Evolutionary conservation across 2,888 invertebrate genomes (phyloP), one percentile per base, ranked within the genome.

Genomic region (Morpho deidamia): DNA sequence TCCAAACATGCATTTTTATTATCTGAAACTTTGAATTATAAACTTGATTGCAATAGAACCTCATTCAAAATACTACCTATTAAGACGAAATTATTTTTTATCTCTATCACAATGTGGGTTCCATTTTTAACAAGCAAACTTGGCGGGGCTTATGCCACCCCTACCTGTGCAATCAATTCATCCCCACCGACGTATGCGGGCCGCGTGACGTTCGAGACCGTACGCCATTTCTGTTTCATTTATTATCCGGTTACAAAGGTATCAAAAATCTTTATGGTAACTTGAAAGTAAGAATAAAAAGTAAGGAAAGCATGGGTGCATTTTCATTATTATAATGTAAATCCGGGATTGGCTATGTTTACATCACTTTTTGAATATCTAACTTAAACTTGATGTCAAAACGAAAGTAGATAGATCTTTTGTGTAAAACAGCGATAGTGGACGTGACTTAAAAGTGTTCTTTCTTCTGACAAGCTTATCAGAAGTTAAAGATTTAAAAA

Each of bases 151-250:
- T 45, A 59, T 56, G 32, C 67, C 67, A 65, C 75, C 80, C 75
- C 74, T 83, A 85, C 84, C 84, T 85, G 66, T 68, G 78, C 81
- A 72, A 86, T 85, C 77, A 76, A 79, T 83, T 76, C 75, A 77
- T 74, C 81, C 79, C 80, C 78, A 73, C 80, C 76, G 65, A 71
- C 73, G 66, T 68, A 70, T 73, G 70, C 66, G 72, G 71, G 70
- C 72, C 64, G 53, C 66, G 69, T 75, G 76, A 79, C 78, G 76
- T 71, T 70, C 64, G 73, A 62, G 60, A 60, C 44, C 49, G 49
- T 51, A 67, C 73, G 76, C 78, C 78, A 77, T 81, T 74, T 70
- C 70, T 75, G 68, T 75, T 71, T 64, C 65, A 55, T 60, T 63
- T 56, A 60, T 60, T 56, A 48, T 47, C n/a, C 40, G 11, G n/a